Evolutionary conservation across 2,797 vertebrate species (phyloP).

Genomic region (Peromyscus attwateri): DNA sequence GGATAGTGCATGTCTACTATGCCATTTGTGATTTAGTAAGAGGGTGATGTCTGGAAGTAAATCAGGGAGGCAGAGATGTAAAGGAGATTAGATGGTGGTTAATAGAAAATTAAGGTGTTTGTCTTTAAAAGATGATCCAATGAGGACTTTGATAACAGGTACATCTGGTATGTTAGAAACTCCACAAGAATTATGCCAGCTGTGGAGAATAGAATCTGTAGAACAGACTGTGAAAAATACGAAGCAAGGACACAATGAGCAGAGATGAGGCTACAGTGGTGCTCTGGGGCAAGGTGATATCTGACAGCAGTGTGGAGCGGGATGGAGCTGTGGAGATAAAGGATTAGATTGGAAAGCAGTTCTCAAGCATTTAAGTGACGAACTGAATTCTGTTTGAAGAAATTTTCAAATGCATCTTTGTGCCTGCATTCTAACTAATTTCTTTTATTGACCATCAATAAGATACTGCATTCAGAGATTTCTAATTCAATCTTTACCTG

Average conservation of each 20-base stretch:
- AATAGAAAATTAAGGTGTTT: not conserved
- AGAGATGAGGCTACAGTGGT: not conserved
- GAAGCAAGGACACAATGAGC: not conserved
- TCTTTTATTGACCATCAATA: not conserved
- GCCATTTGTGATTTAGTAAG: not conserved
- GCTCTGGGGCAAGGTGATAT: not conserved
- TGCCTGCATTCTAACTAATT: not conserved
- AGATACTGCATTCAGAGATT: not conserved
- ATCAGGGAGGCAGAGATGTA: not conserved
- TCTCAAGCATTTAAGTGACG: not conserved
- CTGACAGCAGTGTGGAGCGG: not conserved
- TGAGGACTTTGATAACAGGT: not conserved
- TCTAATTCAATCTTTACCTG: not conserved
- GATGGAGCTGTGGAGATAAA: not conserved
- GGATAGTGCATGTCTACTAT: not conserved
- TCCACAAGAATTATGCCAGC: not conserved
- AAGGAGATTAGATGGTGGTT: not conserved
- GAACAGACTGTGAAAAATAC: not conserved
- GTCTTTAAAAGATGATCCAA: not conserved
- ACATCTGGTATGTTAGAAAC: not conserved
- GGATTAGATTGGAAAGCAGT: not conserved
- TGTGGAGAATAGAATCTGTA: not conserved
- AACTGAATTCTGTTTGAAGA: not conserved
- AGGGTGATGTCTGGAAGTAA: not conserved
- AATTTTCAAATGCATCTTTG: not conserved